phyloP scores from a whole-genome alignment of 1,140 invertebrate species.

The Nasonia longicornis region DNA sequence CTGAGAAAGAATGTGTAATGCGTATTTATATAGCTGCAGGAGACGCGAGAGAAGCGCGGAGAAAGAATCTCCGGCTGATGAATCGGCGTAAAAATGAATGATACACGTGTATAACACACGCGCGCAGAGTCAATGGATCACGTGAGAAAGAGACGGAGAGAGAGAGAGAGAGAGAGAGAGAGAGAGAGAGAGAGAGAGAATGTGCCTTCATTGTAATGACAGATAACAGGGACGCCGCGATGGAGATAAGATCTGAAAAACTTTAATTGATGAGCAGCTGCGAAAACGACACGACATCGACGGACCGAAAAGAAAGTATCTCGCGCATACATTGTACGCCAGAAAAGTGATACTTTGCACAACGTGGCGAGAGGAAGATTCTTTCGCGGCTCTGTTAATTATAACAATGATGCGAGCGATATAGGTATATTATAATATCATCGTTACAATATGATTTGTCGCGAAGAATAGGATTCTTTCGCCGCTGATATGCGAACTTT shows the following conservation, averaged over 20 bases:
- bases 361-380: not conserved
- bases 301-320: constrained; percentile 5
- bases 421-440: not conserved
- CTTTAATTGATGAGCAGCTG: not conserved
- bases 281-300: not conserved
- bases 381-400: not conserved
- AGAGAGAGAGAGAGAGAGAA: not conserved
- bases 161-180: not conserved
- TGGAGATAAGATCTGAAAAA: constrained; percentile 1
- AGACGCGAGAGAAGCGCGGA: too few relatives aligned
- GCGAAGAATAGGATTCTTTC: not conserved
- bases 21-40: too few relatives aligned
- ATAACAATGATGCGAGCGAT: not conserved
- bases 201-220: not conserved
- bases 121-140: too few relatives aligned
- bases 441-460: not conserved
- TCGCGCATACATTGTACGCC: not conserved
- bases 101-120: not conserved
- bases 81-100: not conserved
- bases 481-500: not conserved
- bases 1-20: not conserved
- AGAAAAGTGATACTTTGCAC: constrained; percentile 10
- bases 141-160: too few relatives aligned
- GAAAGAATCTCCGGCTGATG: not conserved
- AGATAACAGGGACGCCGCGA: not conserved